Percentiles rank a stretch among this genome's conserved stretches.
phyloP scores from a whole-genome alignment of 2,888 invertebrate species.

The Thecocarcelia acutangulata region DNA sequence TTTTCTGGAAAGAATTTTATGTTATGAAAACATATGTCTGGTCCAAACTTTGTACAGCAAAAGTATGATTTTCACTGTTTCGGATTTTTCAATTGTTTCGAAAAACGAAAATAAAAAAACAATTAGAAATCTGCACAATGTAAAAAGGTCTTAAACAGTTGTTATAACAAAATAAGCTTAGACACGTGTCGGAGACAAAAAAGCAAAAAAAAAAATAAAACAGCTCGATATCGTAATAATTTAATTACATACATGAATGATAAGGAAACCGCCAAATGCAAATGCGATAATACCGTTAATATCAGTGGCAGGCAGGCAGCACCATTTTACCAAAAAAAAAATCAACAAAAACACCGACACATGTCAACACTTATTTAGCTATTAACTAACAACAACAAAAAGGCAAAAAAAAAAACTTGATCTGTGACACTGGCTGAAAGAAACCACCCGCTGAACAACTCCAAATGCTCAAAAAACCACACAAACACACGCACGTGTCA shows the following conservation, averaged over 20 bases:
- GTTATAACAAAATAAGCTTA: constrained; percentile 55
- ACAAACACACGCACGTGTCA: constrained; percentile 50
- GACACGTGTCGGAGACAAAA: constrained; percentile 51
- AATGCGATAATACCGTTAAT: constrained; percentile 65
- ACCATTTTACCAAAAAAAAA: constrained; percentile 7
- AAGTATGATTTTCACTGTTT: too few relatives aligned
- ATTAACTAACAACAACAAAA: constrained; percentile 51
- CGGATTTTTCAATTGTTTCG: too few relatives aligned
- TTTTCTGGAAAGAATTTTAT: too few relatives aligned
- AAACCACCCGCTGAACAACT: constrained; percentile 54
- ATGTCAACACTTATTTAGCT: constrained; percentile 57
- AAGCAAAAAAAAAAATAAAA: too few relatives aligned
- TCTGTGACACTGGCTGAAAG: constrained; percentile 32
- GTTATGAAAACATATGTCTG: too few relatives aligned
- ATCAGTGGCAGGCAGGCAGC: constrained; percentile 16
- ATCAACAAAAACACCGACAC: constrained; percentile 56
- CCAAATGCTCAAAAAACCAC: constrained; percentile 2
- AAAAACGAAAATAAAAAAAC: too few relatives aligned
- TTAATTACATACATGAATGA: constrained; percentile 71
- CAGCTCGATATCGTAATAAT: constrained; percentile 69
- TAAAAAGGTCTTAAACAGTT: too few relatives aligned
- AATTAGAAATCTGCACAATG: too few relatives aligned
- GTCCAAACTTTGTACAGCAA: too few relatives aligned
- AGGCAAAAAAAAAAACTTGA: constrained; percentile 42
- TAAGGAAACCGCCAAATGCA: constrained; percentile 55